Base-by-base conservation (phyloP, 2,113 vertebrate species). In the Equus quagga region DNA sequence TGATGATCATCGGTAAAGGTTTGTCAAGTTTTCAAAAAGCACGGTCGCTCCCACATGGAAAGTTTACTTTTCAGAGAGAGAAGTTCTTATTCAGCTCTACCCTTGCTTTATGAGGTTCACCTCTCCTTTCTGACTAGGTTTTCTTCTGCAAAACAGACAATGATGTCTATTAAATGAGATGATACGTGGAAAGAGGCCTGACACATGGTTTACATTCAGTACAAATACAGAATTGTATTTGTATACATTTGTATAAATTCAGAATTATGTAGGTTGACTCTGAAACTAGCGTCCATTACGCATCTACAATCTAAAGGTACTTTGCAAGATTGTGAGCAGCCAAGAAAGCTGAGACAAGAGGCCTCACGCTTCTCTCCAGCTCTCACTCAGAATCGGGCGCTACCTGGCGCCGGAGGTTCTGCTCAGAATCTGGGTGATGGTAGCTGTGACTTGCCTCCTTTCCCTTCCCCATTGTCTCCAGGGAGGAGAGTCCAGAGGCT, bases 261-360 rank as follows among this genome's bases (percentile, higher is more conserved):
- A 41, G 36, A 41, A 41, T 41, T 41, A 7, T 69, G 28, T 17
- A 49, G 26, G 60, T 67, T 62, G 75, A 6, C 4, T 8, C 33
- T 1, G 2, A 79, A 21, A 56, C 41, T 5, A 1, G 17, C 4
- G 0, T 44, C 14, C n/a, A 2, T 26, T 62, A 60, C 28, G 26
- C 12, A 12, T 28, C 13, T 72, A 6, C 41, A 31, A 2, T 60
- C 73, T 81, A 83, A n/a, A 28, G 14, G 26, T 31, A 1, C 31
- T 58, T 62, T 62, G 21, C 18, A 28, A 18, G 49, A 1, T 17
- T 58, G 4, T 18, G 23, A 44, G 56, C 49, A 18, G 24, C 41
- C 8, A 36, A 1, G 10, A 31, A 31, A 92, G 46, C 73, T 6
- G 6, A n/a, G 67, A 28, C 15, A 28, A 46, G 46, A 9, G 13